phyloP scores from a whole-genome alignment of 2,888 invertebrate species.

The Lampropteryx suffumata region DNA sequence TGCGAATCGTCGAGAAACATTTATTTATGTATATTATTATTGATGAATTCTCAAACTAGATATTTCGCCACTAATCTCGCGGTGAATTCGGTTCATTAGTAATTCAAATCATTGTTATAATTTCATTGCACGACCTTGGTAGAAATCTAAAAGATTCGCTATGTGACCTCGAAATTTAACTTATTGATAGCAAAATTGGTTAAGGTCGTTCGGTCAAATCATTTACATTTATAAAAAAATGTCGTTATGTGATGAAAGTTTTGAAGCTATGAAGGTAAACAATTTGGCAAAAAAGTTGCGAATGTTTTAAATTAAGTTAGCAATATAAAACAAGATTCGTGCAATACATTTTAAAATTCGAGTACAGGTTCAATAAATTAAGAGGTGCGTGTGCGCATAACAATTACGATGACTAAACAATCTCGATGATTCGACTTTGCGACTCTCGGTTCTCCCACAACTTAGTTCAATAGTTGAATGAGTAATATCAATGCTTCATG shows the following conservation, averaged over 20 bases:
- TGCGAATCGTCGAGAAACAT: too few relatives aligned
- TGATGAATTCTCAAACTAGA: too few relatives aligned
- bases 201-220: conserved; percentile 11
- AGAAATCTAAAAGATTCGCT: conserved; percentile 11
- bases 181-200: conserved; percentile 22
- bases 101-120: conserved; percentile 13
- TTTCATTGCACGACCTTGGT: conserved; percentile 11
- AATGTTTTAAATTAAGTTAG: too few relatives aligned
- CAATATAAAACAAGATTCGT: too few relatives aligned
- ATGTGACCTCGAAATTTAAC: conserved; percentile 21
- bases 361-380: conserved; percentile 58
- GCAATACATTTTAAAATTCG: conserved; percentile 47
- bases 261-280: neutral
- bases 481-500: conserved; percentile 24
- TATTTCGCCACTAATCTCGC: neutral
- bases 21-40: too few relatives aligned
- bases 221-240: conserved; percentile 13
- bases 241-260: conserved; percentile 8
- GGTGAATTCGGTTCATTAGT: conserved; percentile 6
- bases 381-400: conserved; percentile 65
- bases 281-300: too few relatives aligned
- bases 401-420: conserved; percentile 71
- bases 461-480: conserved; percentile 45
- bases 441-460: conserved; percentile 45
- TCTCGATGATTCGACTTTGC: conserved; percentile 11